Base-by-base conservation (phyloP, 2,797 vertebrate species). In the Halcyon badia region DNA sequence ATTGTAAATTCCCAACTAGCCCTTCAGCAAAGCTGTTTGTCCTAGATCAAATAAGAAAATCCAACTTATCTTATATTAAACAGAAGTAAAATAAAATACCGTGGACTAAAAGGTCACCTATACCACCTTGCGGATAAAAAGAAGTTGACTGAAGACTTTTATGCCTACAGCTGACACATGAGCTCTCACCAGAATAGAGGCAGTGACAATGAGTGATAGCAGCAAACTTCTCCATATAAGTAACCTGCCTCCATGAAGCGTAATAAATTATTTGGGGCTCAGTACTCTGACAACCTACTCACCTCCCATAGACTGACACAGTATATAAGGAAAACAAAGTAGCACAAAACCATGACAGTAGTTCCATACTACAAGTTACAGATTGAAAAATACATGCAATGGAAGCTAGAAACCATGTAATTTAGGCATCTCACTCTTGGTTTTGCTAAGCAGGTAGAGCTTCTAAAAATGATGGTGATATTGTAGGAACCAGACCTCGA, bases 201-300 rank as follows among this genome's bases (percentile, higher is more conserved):
- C 33, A 76, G 11, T 25, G 54, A 80, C 19, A 62, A 5, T 17
- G 80, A 61, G 37, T 25, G 4, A 41, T 4, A 68, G 24, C 19
- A 87, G 24, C 18, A 87, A 78, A 58, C 9, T 58, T 70, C 52
- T 71, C 37, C 31, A 6, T 17, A 9, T 39, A 89, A 87, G 18
- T 8, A 33, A 73, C 44, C 14, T 70, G 42, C 44, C 30, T 35
- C 73, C 2, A 4, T 30, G 48, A 4, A 44, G 22, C 0, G 0
- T 26, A 11, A 60, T 5, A 58, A 26, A 12, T 14, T 46, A 73
- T 35, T 39, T 25, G 20, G 5, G 20, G 54, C n/a, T 4, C 13
- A 20, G 28, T 20, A 44, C 10, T 56, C 18, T 72, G 49, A 64
- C 31, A 72, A 25, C 6, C 4, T 31, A 31, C 35, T 64, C 15